Evolutionary conservation across 2,113 vertebrate species (phyloP).

Genomic region (Vulpes ferrilata): DNA sequence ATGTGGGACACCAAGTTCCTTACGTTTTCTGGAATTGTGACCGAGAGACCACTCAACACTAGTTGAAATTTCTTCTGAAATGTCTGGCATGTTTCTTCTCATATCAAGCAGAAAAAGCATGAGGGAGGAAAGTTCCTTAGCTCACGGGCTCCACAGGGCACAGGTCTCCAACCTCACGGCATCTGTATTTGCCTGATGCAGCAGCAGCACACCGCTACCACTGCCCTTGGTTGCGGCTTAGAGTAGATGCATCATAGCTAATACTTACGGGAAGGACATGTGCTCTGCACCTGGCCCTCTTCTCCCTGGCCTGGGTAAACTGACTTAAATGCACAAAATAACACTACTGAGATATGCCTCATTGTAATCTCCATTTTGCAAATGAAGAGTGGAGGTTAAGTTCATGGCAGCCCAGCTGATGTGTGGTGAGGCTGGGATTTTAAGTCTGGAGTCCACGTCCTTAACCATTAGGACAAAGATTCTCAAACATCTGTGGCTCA

Average conservation of each 20-base stretch:
- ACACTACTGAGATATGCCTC: neutral
- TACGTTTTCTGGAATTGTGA: slow-evolving; percentile 18
- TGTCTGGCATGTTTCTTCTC: neutral
- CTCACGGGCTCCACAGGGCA: neutral
- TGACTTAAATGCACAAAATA: neutral
- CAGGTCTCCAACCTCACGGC: neutral
- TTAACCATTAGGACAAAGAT: neutral
- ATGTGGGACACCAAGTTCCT: neutral
- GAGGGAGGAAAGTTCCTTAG: neutral
- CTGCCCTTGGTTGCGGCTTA: neutral
- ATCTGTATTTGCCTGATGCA: neutral
- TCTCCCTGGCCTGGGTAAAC: neutral
- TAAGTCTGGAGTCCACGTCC: neutral
- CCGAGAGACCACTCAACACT: neutral
- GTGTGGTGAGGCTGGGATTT: neutral
- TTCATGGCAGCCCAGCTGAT: neutral
- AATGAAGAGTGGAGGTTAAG: neutral
- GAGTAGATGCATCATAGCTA: neutral
- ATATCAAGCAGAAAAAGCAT: neutral
- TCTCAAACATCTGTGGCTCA: neutral
- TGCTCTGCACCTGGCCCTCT: neutral
- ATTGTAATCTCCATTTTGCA: neutral
- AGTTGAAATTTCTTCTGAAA: slow-evolving; percentile 44
- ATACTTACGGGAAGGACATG: neutral
- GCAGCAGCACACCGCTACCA: neutral